A percentile compares a stretch with the other conserved stretches of the same genome.
These are phyloP conservation scores for Meandrina meandrites DNA, from an alignment of 92 coral and sea anemone genomes.

Conservation along the genomic window DNA sequence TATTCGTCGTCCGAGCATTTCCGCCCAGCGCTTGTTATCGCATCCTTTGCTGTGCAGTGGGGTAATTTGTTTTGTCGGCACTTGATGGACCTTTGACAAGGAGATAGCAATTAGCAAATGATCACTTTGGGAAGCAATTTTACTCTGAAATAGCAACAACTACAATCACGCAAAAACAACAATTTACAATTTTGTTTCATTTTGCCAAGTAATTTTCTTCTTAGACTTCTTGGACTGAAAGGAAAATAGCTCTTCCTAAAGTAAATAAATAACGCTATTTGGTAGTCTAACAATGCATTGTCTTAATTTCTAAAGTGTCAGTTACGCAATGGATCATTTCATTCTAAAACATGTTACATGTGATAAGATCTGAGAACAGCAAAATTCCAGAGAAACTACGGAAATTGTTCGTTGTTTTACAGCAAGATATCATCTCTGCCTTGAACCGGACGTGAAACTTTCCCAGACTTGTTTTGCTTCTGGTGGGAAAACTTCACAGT, in stretches of 20 bases:
- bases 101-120: slow-evolving; percentile 8
- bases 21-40: background rate
- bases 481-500: background rate
- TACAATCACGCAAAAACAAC: slow-evolving; percentile 2
- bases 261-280: slow-evolving; percentile 3
- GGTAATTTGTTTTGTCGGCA: slow-evolving; percentile 24
- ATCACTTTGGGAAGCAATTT: background rate
- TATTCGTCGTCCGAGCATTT: background rate
- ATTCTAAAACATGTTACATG: slow-evolving; percentile 23
- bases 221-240: background rate
- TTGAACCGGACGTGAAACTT: slow-evolving; percentile 14
- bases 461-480: slow-evolving; percentile 14
- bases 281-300: background rate
- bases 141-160: background rate
- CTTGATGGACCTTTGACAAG: slow-evolving; percentile 24
- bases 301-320: slow-evolving; percentile 16
- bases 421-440: background rate
- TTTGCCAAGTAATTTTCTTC: background rate
- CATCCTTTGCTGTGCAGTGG: slow-evolving; percentile 18
- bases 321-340: slow-evolving; percentile 5
- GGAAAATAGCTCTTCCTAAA: background rate
- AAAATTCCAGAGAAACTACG: slow-evolving; percentile 17
- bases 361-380: slow-evolving; percentile 25
- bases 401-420: background rate
- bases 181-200: background rate